A percentile compares a stretch with the other conserved stretches of the same genome.
phyloP scores from a whole-genome alignment of 35 echinoderm and acorn worm species.

The Heliocidaris tuberculata region DNA sequence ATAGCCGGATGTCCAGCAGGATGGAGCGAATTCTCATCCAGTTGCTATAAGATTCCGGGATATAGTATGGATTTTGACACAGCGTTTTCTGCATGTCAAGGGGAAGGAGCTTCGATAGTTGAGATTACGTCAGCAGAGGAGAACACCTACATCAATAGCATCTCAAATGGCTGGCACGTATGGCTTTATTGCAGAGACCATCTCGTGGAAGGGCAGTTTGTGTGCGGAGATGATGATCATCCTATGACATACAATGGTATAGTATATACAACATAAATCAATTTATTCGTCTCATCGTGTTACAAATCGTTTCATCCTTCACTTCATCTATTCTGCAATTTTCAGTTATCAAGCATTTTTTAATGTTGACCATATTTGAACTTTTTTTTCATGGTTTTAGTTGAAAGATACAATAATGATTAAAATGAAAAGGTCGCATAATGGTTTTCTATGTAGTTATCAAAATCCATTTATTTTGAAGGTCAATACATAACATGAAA shows the following conservation, averaged over 20 bases:
- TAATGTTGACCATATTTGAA: no score
- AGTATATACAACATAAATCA: not conserved
- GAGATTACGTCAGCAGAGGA: constrained; percentile 1
- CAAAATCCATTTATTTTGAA: no score
- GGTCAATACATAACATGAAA: no score
- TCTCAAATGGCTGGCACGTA: not conserved
- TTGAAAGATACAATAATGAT: no score
- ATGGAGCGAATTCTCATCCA: not conserved
- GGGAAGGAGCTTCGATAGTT: not conserved
- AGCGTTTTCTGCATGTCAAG: not conserved
- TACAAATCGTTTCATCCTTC: not conserved
- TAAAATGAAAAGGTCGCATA: no score
- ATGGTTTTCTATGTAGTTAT: no score
- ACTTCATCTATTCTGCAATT: not conserved
- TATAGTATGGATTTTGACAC: not conserved
- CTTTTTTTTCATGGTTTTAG: no score
- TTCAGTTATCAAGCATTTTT: not conserved
- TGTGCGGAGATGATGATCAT: not conserved
- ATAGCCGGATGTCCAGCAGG: not conserved
- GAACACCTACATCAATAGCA: not conserved
- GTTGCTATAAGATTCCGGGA: not conserved
- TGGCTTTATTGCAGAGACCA: constrained; percentile 21
- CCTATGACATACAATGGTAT: not conserved
- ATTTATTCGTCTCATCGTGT: not conserved
- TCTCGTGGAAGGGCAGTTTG: not conserved